A percentile compares a stretch with the other conserved stretches of the same genome.
These are phyloP conservation scores for Cyphomyrus discorhynchus DNA, from an alignment of 2,113 vertebrate genomes.

Conservation along the genomic window DNA sequence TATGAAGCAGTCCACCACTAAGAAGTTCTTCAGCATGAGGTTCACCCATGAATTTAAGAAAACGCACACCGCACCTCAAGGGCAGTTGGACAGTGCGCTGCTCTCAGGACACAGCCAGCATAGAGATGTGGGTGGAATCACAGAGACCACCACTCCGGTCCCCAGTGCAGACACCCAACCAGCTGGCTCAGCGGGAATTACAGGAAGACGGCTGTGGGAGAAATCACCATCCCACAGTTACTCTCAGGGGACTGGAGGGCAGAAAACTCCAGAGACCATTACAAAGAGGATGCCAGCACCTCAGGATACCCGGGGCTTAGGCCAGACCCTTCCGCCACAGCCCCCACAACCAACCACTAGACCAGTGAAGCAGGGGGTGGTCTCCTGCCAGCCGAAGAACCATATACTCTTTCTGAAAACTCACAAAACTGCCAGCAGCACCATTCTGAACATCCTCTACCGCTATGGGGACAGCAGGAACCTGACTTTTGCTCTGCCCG, in stretches of 20 bases:
- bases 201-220: not conserved
- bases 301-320: not conserved
- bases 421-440: constrained; percentile 84
- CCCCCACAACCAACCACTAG: not conserved
- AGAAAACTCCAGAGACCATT: not conserved
- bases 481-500: constrained; percentile 67
- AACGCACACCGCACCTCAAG: constrained; percentile 1
- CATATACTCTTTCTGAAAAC: constrained; percentile 84
- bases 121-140: not conserved
- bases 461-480: constrained; percentile 69
- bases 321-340: not conserved
- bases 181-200: not conserved
- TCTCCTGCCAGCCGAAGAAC: constrained; percentile 42
- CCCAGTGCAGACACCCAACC: not conserved
- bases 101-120: not conserved
- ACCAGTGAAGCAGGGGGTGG: not conserved
- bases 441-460: constrained; percentile 73
- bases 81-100: not conserved
- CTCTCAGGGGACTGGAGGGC: not conserved
- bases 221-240: not conserved
- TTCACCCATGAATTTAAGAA: constrained; percentile 31
- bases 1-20: constrained; percentile 25
- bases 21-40: constrained; percentile 30
- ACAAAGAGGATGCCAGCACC: not conserved
- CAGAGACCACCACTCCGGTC: not conserved